Base-by-base conservation (phyloP, 37 sponge, comb jelly and placozoan species). In the Mnemiopsis leidyi region DNA sequence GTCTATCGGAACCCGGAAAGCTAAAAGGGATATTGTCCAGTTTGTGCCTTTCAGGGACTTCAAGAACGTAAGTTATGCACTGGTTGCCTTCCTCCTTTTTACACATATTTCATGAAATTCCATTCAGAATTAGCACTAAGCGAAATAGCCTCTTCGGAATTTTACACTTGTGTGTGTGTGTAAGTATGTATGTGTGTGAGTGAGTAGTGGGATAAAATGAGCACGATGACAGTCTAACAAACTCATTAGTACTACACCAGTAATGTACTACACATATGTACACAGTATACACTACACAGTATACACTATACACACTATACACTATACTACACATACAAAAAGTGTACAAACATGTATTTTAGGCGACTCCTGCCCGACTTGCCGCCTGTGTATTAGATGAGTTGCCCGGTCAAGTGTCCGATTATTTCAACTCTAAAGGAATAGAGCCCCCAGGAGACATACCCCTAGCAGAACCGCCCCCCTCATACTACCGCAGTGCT, bases 21-120 rank as follows among this genome's bases (percentile, higher is more conserved):
- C 97, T 7, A 94, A 76, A 38, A 93, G 97, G 40, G 97, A 97
- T 69, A 97, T 97, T 32, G 97, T 97, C 0, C 97, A 97, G 93
- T 97, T 97, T 94, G 97, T 97, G 0, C 96, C 97, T 0, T 97
- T 94, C 93, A 92, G 95, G 36, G 38, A 94, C 5, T 95, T 93
- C 88, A 92, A 68, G 33, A 61, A 73, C 2, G 95, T 94, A 67
- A 92, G 85, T 93, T n/a, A n/a, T n/a, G n/a, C n/a, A n/a, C n/a
- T n/a, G n/a, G n/a, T n/a, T n/a, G n/a, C n/a, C n/a, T n/a, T n/a
- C n/a, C n/a, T n/a, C n/a, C n/a, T n/a, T n/a, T n/a, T n/a, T n/a
- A n/a, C n/a, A n/a, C n/a, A n/a, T n/a, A n/a, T n/a, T n/a, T n/a
- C n/a, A n/a, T n/a, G n/a, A n/a, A n/a, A n/a, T n/a, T n/a, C n/a